Evolutionary conservation across 2,113 vertebrate species (phyloP).

Genomic region (Lonchura striata): DNA sequence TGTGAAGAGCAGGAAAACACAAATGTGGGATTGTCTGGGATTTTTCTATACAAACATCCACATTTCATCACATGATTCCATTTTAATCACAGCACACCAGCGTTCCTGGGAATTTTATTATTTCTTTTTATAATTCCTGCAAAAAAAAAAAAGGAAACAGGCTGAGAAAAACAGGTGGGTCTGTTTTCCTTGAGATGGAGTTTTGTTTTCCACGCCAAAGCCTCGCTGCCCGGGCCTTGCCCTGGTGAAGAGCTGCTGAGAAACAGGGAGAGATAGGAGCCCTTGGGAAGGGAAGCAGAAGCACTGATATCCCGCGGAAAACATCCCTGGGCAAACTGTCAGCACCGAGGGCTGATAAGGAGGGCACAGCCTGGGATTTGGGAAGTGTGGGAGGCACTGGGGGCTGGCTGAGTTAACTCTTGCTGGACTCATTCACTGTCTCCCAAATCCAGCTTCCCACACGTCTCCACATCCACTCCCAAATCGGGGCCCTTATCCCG

Average conservation of each 20-base stretch:
- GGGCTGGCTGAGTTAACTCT: background rate
- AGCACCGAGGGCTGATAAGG: conserved; percentile 10
- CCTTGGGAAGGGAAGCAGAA: conserved; percentile 41
- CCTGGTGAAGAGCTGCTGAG: background rate
- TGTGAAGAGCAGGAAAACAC: background rate
- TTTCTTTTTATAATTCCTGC: background rate
- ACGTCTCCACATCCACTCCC: rapidly evolving
- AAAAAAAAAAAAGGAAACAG: background rate
- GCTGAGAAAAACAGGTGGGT: background rate
- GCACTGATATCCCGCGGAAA: conserved; percentile 20
- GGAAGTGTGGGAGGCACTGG: background rate
- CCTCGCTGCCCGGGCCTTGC: background rate
- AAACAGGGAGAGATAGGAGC: background rate
- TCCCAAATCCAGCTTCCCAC: background rate
- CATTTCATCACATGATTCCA: background rate
- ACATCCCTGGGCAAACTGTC: conserved; percentile 26
- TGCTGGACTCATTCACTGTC: background rate
- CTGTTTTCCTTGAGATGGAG: rapidly evolving
- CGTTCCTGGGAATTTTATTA: no score
- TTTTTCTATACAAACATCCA: background rate
- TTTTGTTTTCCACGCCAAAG: background rate
- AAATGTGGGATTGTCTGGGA: rapidly evolving
- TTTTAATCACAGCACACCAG: background rate
- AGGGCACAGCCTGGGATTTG: background rate
- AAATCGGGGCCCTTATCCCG: rapidly evolving